phyloP scores from a whole-genome alignment of 2,888 invertebrate species.

The Chesias legatella region DNA sequence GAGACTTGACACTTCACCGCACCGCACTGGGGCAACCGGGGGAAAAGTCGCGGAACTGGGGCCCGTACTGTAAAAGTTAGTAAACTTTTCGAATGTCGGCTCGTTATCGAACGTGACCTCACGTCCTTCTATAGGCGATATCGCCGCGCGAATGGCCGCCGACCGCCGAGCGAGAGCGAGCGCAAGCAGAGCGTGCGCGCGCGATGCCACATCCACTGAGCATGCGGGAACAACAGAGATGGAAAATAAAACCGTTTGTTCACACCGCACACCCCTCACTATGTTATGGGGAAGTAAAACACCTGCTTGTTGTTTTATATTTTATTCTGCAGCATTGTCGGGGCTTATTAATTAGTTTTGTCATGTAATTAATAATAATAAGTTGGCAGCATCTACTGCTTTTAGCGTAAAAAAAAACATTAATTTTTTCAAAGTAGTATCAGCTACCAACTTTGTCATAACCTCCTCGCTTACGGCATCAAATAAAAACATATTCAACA shows the following conservation, averaged over 20 bases:
- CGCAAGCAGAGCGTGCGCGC: slow-evolving; percentile 53
- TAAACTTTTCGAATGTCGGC: slow-evolving; percentile 67
- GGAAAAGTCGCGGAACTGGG: slow-evolving; percentile 49
- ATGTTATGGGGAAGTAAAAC: slow-evolving; percentile 54
- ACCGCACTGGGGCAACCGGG: slow-evolving; percentile 59
- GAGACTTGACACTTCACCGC: slow-evolving; percentile 51
- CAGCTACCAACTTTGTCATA: too few relatives aligned
- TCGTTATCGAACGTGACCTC: slow-evolving; percentile 40
- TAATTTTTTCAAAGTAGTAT: too few relatives aligned
- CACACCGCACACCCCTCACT: slow-evolving; percentile 43
- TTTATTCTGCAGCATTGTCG: slow-evolving; percentile 32
- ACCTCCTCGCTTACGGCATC: too few relatives aligned
- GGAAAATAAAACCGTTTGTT: slow-evolving; percentile 47
- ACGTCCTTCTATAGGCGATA: slow-evolving; percentile 53
- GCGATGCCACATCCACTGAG: slow-evolving; percentile 38
- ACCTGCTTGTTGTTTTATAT: slow-evolving; percentile 44
- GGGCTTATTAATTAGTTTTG: not conserved
- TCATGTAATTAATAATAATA: too few relatives aligned
- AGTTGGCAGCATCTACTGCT: too few relatives aligned
- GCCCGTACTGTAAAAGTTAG: slow-evolving; percentile 61
- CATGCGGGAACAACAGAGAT: slow-evolving; percentile 38
- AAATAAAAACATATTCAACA: too few relatives aligned
- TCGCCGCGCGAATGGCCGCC: slow-evolving; percentile 54
- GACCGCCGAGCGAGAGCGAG: slow-evolving; percentile 18
- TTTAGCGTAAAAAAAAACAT: too few relatives aligned